phyloP scores from a whole-genome alignment of 2,888 invertebrate species.

The Melanchra persicariae region DNA sequence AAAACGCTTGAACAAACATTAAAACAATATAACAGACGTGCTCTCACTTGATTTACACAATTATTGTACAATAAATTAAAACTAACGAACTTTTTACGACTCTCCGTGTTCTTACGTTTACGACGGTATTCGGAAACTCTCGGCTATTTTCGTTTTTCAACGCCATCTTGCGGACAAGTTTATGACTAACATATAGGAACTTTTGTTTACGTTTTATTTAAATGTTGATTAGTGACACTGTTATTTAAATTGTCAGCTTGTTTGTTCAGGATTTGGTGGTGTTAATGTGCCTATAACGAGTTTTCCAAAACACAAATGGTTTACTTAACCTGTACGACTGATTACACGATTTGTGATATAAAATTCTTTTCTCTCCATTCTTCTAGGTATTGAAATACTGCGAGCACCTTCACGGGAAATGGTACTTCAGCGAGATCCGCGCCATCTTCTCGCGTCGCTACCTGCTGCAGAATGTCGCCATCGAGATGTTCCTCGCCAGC shows the following conservation, averaged over 20 bases:
- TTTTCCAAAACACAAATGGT: conserved; percentile 8
- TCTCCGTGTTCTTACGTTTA: conserved; percentile 68
- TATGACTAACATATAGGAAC: conserved; percentile 49
- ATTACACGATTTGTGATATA: too few relatives aligned
- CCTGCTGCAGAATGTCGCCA: conserved; percentile 98
- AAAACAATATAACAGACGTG: conserved; percentile 65
- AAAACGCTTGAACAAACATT: conserved; percentile 61
- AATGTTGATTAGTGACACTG: conserved; percentile 43
- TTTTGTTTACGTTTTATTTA: conserved; percentile 48
- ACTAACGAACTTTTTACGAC: conserved; percentile 84
- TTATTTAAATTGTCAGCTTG: conserved; percentile 49
- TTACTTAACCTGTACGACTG: too few relatives aligned
- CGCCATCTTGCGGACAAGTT: conserved; percentile 61
- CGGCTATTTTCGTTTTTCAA: conserved; percentile 64
- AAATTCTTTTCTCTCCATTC: conserved; percentile 15
- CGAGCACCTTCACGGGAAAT: conserved; percentile 99
- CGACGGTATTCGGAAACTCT: conserved; percentile 64
- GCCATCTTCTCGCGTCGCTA: conserved; percentile 99
- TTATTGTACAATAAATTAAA: conserved; percentile 80
- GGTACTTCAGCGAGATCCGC: conserved; percentile 99
- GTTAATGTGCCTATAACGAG: conserved; percentile 19
- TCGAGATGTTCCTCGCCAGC: conserved; percentile 99
- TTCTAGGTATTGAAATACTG: conserved; percentile 98
- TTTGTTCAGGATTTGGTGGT: conserved; percentile 26
- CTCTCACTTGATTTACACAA: conserved; percentile 74